Conservation (phyloP, 2,888 invertebrate genomes). For the Paralinhomoeus sp. region DNA sequence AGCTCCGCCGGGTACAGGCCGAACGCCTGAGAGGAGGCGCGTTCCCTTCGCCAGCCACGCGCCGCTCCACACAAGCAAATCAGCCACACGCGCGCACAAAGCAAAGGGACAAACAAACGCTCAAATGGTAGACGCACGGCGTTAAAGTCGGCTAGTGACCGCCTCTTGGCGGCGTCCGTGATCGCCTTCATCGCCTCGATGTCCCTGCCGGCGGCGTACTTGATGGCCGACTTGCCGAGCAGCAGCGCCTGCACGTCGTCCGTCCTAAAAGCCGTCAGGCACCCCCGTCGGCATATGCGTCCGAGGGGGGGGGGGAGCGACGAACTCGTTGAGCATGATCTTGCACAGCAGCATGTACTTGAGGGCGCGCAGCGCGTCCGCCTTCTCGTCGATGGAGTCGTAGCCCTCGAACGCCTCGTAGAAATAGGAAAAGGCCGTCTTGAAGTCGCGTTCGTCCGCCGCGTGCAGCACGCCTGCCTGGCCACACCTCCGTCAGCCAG, state of each 20-base stretch:
- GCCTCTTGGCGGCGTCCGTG: constrained; percentile 59
- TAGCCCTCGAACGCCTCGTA: constrained; percentile 96
- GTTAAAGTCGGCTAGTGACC: constrained; percentile 90
- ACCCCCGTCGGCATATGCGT: no score
- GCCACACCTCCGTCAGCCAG: no score
- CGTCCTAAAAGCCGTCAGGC: constrained; percentile 38
- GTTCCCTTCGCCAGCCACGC: no score
- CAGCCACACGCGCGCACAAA: no score
- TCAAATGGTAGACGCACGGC: constrained; percentile 21
- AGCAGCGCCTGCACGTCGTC: constrained; percentile 86
- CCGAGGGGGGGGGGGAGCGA: no score
- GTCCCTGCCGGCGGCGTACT: constrained; percentile 67
- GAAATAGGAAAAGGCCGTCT: constrained; percentile 97
- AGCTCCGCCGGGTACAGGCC: constrained; percentile 64
- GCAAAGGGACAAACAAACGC: constrained; percentile 1
- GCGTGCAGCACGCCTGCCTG: constrained; percentile 61
- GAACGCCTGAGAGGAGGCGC: constrained; percentile 41
- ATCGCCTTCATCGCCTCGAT: constrained; percentile 88
- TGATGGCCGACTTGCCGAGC: constrained; percentile 83
- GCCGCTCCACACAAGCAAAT: no score
- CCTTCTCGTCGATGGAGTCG: constrained; percentile 64
- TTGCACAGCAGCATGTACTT: constrained; percentile 98
- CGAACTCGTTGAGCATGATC: constrained; percentile 64
- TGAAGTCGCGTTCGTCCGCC: constrained; percentile 97
- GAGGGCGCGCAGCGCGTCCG: constrained; percentile 71